Base-by-base conservation (phyloP, 1,140 invertebrate species). In the Hylaeus volcanicus region DNA sequence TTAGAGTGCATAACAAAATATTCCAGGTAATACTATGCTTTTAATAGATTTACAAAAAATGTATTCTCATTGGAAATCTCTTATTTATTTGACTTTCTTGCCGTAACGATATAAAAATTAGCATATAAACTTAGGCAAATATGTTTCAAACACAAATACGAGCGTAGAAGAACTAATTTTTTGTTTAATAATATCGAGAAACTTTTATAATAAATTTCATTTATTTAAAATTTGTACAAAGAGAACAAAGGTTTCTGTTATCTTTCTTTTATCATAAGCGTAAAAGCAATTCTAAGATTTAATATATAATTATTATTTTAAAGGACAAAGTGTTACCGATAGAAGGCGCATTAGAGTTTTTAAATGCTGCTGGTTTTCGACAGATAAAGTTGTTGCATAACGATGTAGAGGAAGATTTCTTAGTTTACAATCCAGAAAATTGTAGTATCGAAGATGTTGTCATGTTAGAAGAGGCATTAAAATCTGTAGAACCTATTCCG, bases 281-380 rank as follows among this genome's bases (percentile, higher is more conserved):
- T 74, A 41, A 39, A 69, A n/a, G 60, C 11, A 15, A 1, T 64
- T 43, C 12, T 48, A 5, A 53, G n/a, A 69, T 39, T 48, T 66
- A 63, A 65, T 69, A 48, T 15, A 58, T 56, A 63, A 60, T 77
- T 26, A 66, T 65, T 73, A 26, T 77, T 76, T 69, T 75, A 26
- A 39, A 92, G 90, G 98, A 99, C 72, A 96, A 97, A 92, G 97
- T 99, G 9, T 93, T 95, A 41, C 94, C 95, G 4, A 92, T 98
- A 53, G 96, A 97, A 88, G 98, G 98, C 3, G 95, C 97, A 0
- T 93, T 96, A 79, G 97, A 99, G 88, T 96, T 99, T 79, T 92
- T 99, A 3, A 91, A 95, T 84, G 97, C 97, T 2, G 97, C 97
- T 73, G 98, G 98, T 9, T 99, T 99, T 91, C 89, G 92, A 11